Evolutionary conservation across 2,113 vertebrate species (phyloP).

Genomic region (Lathamus discolor): DNA sequence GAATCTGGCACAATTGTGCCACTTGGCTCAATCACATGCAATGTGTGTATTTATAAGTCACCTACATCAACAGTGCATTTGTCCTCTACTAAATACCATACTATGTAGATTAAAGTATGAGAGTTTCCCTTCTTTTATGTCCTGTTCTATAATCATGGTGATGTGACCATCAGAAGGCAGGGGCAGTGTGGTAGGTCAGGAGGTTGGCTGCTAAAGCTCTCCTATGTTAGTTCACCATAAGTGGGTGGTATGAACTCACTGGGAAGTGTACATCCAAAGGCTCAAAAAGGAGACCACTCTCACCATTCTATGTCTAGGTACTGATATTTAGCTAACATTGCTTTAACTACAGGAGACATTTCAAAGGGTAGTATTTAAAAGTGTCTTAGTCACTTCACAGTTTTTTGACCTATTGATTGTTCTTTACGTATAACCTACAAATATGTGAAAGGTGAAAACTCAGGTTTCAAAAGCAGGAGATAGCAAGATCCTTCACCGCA

Average conservation of each 20-base stretch:
- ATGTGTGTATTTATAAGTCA: not conserved
- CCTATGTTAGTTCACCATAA: not conserved
- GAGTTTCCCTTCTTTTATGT: not conserved
- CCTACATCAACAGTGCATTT: not conserved
- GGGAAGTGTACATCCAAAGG: not conserved
- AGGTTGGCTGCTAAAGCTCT: not conserved
- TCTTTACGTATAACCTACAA: not conserved
- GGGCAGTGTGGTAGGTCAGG: not conserved
- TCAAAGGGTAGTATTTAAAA: not conserved
- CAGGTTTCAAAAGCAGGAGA: not conserved
- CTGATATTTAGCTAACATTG: not conserved
- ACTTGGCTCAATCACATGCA: not conserved
- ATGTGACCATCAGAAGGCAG: not conserved
- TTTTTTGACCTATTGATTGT: not conserved
- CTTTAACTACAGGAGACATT: not conserved
- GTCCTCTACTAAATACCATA: not conserved
- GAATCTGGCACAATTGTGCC: not conserved
- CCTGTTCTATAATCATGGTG: not conserved
- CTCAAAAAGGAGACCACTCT: not conserved
- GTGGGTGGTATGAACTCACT: not conserved
- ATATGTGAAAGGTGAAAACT: not conserved
- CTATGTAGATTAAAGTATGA: not conserved
- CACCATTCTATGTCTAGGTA: not conserved
- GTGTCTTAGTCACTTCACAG: not conserved
- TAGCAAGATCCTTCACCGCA: not conserved